Evolutionary conservation across 2,888 invertebrate genomes (phyloP), one percentile per base, ranked within the genome.

Genomic region (Chelonus formosanus): DNA sequence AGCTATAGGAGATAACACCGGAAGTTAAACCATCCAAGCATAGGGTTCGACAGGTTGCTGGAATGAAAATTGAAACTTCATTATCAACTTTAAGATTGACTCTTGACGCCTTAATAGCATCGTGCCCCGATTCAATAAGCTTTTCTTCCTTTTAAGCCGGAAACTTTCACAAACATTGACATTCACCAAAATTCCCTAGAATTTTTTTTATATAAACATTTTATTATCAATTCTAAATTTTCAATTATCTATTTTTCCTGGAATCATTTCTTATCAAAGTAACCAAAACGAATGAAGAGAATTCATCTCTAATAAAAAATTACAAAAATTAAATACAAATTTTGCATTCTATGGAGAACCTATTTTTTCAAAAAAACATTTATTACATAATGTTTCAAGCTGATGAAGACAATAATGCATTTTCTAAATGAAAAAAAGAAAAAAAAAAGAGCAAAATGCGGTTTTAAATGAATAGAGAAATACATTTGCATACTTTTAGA

Each of bases 31-130:
- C 48, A 57, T 53, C 63, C 35, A 55, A 52, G 47, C 31, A 5
- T 50, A 32, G 57, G 32, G 40, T 59, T 60, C 45, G 67, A 62
- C 65, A 66, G 61, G 34, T 65, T 63, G 54, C 43, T 64, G 53
- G 20, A 58, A 65, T 58, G 64, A 69, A 71, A 68, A 67, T 70
- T 50, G 43, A 68, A 72, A 72, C 70, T 72, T 72, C 68, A 60
- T 72, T 71, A 72, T 72, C 69, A 70, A 72, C 68, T 65, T 36
- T 36, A 54, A 47, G 48, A 70, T 68, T 70, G 69, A 70, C 69
- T 67, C 67, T 68, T 67, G 68, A 70, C 68, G 54, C 68, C 64
- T 68, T 68, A 70, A 70, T 69, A 65, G 68, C 67, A 67, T 55
- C 60, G 59, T 64, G 36, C 58, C 20, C 58, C 36, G 54, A 65